Evolutionary conservation across 2,113 vertebrate species (phyloP).

Genomic region (Pitta sordida): DNA sequence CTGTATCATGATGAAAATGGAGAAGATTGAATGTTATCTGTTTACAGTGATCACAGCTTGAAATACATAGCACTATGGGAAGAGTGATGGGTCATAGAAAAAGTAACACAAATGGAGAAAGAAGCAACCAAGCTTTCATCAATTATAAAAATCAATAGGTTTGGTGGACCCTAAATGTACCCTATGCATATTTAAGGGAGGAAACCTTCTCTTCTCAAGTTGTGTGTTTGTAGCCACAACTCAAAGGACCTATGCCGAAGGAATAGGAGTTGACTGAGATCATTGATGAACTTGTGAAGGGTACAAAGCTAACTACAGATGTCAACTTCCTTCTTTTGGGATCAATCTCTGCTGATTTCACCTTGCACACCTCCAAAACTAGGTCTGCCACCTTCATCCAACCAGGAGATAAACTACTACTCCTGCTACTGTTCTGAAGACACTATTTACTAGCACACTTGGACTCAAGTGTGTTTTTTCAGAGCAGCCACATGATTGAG

Average conservation of each 20-base stretch:
- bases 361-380: not conserved
- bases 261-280: not conserved
- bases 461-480: not conserved
- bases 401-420: not conserved
- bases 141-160: not conserved
- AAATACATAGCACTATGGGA: not conserved
- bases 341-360: not conserved
- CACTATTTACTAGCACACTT: not conserved
- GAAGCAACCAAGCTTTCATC: not conserved
- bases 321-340: not conserved
- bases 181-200: not conserved
- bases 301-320: not conserved
- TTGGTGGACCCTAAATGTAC: not conserved
- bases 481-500: not conserved
- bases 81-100: not conserved
- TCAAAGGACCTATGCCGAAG: not conserved
- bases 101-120: not conserved
- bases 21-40: not conserved
- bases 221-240: not conserved
- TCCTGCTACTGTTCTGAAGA: not conserved
- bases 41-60: not conserved
- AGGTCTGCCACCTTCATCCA: not conserved
- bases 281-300: not conserved
- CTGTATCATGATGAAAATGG: not conserved
- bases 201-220: not conserved